These are phyloP conservation scores for Drosophila chauvacae DNA, from an alignment of 1,140 invertebrate species.

Conservation along the genomic window DNA sequence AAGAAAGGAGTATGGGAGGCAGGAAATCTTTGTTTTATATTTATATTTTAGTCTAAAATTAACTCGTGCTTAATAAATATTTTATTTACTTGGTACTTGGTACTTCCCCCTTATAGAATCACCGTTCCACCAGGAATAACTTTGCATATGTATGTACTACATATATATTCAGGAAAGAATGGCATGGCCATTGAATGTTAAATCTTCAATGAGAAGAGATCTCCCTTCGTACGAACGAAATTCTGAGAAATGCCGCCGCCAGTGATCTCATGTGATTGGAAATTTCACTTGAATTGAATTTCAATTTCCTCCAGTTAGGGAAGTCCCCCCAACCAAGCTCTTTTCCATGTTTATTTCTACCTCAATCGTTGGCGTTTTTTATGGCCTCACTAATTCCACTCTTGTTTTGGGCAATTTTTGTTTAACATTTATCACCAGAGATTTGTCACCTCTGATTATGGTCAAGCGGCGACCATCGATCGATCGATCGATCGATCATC, in stretches of 20 bases:
- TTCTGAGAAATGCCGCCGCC: constrained; percentile 12
- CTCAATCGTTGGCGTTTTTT: constrained; percentile 27
- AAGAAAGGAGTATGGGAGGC: neutral
- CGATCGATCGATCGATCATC: constrained; percentile 32
- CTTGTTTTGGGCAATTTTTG: constrained; percentile 30
- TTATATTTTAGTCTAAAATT: neutral
- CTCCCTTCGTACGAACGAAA: neutral
- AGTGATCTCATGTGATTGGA: constrained; percentile 34
- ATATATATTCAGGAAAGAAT: neutral
- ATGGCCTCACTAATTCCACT: neutral
- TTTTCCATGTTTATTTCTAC: constrained; percentile 7
- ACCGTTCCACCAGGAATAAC: neutral
- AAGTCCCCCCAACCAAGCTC: neutral
- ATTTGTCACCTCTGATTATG: constrained; percentile 39
- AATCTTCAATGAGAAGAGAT: neutral
- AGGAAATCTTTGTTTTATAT: neutral
- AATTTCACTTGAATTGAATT: constrained; percentile 45
- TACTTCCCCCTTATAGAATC: constrained; percentile 2
- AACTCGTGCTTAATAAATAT: neutral
- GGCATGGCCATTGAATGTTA: constrained; percentile 1
- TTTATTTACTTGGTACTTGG: neutral
- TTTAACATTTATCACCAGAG: constrained; percentile 20
- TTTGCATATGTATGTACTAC: constrained; percentile 5
- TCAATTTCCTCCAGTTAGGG: constrained; percentile 13
- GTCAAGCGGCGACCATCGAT: constrained; percentile 2